Evolutionary conservation across 2,113 vertebrate genomes (phyloP).

Genomic region (Rousettus leschenaultii): DNA sequence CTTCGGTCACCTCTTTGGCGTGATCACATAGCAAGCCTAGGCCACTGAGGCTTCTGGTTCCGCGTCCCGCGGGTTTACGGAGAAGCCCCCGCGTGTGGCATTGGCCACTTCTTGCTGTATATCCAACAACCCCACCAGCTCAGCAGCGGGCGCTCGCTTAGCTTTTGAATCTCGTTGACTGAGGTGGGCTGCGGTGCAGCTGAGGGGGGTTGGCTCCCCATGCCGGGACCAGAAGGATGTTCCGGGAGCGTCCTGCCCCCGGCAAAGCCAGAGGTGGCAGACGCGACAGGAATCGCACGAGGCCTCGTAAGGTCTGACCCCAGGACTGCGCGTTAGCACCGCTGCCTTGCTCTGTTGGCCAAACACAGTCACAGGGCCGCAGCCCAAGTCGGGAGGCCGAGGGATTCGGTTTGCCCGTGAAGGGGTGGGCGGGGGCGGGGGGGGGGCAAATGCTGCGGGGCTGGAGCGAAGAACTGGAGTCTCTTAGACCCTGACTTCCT

Average conservation of each 20-base stretch:
- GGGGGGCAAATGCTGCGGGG: not conserved
- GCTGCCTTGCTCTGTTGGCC: not conserved
- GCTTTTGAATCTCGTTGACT: not conserved
- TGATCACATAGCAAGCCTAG: not conserved
- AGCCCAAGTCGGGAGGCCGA: not conserved
- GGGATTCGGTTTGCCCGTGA: not conserved
- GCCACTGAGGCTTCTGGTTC: not conserved
- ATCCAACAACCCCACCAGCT: not conserved
- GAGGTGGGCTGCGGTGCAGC: too few relatives aligned
- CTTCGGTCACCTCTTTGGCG: not conserved
- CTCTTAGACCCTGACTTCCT: not conserved
- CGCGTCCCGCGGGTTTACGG: not conserved
- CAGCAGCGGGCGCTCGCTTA: not conserved
- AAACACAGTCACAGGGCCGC: not conserved
- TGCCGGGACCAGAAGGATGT: not conserved
- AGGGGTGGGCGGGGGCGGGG: rapidly evolving
- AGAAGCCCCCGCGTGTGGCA: not conserved
- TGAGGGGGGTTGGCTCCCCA: not conserved
- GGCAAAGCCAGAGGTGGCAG: not conserved
- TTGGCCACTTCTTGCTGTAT: not conserved
- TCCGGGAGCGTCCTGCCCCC: not conserved
- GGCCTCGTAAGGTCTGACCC: not conserved
- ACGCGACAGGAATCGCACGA: not conserved
- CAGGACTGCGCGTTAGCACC: not conserved
- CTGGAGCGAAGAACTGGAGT: not conserved